phyloP scores from a whole-genome alignment of 1,140 invertebrate species.

The Listronotus oregonensis region DNA sequence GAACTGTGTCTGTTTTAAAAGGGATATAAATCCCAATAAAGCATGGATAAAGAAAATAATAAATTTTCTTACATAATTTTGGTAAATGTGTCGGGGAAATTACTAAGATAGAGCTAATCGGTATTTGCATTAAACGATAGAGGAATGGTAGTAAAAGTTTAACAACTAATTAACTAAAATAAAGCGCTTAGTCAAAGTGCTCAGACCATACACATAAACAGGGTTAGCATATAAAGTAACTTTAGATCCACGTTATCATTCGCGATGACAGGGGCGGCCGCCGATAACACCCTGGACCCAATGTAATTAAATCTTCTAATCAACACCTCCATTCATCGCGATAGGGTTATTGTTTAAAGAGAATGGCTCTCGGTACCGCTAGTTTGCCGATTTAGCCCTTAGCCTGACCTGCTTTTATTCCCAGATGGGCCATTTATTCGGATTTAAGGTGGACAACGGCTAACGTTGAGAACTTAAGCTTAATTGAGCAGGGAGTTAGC shows the following conservation, averaged over 20 bases:
- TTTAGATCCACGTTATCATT: conserved; percentile 31
- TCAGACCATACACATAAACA: conserved; percentile 29
- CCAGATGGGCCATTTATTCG: conserved; percentile 54
- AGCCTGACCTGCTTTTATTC: conserved; percentile 44
- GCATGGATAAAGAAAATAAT: too few relatives aligned
- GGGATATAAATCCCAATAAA: too few relatives aligned
- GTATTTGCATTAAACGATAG: neutral
- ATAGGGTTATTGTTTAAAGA: conserved; percentile 47
- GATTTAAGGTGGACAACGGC: conserved; percentile 53
- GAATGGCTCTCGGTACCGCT: conserved; percentile 37
- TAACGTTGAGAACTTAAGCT: conserved; percentile 45
- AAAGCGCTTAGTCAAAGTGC: neutral
- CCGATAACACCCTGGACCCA: conserved; percentile 45
- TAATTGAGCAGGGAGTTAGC: conserved; percentile 50
- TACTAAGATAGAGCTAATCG: too few relatives aligned
- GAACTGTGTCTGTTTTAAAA: too few relatives aligned
- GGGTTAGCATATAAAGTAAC: conserved; percentile 34
- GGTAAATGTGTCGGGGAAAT: too few relatives aligned
- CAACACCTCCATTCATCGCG: conserved; percentile 54
- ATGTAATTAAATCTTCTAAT: conserved; percentile 56
- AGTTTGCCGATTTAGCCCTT: conserved; percentile 40
- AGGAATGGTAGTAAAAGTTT: conserved; percentile 23
- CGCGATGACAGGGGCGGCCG: conserved; percentile 40
- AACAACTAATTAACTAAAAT: conserved; percentile 23
- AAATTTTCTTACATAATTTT: too few relatives aligned